Percentiles rank a stretch among this genome's conserved stretches.
These are phyloP conservation scores for Spinibarbus caldwelli DNA, from an alignment of 2,797 vertebrate genomes.

Conservation along the genomic window DNA sequence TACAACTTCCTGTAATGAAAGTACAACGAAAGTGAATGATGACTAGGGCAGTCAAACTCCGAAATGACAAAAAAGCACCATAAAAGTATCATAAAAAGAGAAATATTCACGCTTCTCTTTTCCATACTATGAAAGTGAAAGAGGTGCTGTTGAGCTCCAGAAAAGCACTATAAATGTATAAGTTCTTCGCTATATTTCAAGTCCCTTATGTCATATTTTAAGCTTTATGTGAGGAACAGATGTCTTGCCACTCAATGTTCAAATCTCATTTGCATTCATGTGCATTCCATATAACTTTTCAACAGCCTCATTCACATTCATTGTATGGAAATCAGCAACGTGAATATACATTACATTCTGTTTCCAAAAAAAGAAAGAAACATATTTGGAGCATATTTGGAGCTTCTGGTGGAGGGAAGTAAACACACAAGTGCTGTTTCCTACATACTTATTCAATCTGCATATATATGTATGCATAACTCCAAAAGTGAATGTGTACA, in stretches of 20 bases:
- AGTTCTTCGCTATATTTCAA: neutral
- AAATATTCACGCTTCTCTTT: neutral
- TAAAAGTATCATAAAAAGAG: conserved; percentile 5
- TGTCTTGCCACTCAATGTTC: neutral
- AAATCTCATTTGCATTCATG: neutral
- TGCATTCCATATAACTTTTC: neutral
- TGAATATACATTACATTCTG: neutral
- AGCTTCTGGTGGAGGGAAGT: conserved; percentile 6
- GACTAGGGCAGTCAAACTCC: neutral
- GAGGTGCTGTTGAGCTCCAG: neutral
- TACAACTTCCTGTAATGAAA: conserved; percentile 4
- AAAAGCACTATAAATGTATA: neutral
- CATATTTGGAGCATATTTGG: neutral
- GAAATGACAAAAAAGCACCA: neutral
- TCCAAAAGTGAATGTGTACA: neutral
- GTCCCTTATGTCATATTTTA: neutral
- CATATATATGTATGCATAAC: neutral
- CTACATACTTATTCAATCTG: neutral
- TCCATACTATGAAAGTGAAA: neutral
- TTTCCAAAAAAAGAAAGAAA: neutral
- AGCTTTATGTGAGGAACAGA: neutral
- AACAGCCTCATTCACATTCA: neutral
- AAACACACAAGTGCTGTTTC: neutral
- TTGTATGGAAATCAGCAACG: too few species aligned
- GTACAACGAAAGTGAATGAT: conserved; percentile 14